phyloP scores from a whole-genome alignment of 2,888 invertebrate genomes.

The Tanypteryx hageni region DNA sequence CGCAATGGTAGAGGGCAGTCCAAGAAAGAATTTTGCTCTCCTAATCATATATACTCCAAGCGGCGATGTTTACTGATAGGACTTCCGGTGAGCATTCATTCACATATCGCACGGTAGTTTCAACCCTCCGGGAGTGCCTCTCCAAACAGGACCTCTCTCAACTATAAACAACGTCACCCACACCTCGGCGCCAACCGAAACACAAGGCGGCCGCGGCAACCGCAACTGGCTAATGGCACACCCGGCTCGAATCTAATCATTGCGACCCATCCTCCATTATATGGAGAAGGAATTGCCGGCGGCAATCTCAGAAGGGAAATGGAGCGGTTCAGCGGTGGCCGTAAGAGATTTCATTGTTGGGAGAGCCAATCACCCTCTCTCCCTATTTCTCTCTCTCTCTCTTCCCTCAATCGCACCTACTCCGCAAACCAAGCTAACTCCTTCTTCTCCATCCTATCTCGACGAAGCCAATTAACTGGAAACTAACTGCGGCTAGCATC shows the following conservation, averaged over 20 bases:
- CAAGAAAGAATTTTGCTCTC: no score
- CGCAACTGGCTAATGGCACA: constrained; percentile 51
- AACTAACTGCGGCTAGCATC: constrained; percentile 45
- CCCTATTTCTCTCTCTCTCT: not conserved
- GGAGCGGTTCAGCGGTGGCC: constrained; percentile 41
- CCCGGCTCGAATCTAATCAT: constrained; percentile 36
- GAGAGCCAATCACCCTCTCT: constrained; percentile 32
- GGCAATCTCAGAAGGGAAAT: constrained; percentile 54
- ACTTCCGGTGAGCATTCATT: not conserved
- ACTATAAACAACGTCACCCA: constrained; percentile 53
- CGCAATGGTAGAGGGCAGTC: no score
- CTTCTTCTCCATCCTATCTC: constrained; percentile 6
- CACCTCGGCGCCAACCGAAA: not conserved
- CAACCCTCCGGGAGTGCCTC: not conserved
- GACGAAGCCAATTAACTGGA: constrained; percentile 56
- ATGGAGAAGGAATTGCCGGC: constrained; percentile 26
- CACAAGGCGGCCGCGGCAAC: not conserved
- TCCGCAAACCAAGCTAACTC: constrained; percentile 45
- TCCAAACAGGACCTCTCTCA: constrained; percentile 41
- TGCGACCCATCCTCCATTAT: constrained; percentile 41
- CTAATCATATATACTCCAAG: no score
- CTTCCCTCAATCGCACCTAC: constrained; percentile 22
- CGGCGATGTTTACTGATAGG: not conserved
- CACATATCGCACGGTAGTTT: constrained; percentile 38
- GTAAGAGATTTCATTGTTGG: constrained; percentile 54